phyloP scores from a whole-genome alignment of 2,888 invertebrate genomes.

The Eucera pruinosa region DNA sequence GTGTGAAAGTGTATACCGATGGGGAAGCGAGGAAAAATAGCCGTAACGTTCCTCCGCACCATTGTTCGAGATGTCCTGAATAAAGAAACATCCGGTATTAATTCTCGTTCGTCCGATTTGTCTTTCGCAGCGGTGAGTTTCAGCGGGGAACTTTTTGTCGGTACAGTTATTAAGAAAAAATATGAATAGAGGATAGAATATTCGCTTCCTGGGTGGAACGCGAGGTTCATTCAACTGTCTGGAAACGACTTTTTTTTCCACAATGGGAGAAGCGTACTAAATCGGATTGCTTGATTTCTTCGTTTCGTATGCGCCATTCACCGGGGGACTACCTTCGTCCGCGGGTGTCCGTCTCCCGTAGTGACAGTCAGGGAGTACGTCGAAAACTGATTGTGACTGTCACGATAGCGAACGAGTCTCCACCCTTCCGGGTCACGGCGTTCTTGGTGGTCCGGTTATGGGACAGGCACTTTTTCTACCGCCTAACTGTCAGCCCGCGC shows the following conservation, averaged over 20 bases:
- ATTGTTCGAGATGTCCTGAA: constrained; percentile 15
- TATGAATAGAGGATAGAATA: not conserved
- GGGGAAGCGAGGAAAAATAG: constrained; percentile 1
- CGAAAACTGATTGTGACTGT: constrained; percentile 74
- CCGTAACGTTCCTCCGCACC: not conserved
- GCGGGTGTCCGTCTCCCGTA: constrained; percentile 74
- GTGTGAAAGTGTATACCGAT: constrained; percentile 3
- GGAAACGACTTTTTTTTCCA: constrained; percentile 20
- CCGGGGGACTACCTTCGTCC: constrained; percentile 51
- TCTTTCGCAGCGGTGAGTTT: not conserved
- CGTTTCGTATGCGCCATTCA: constrained; percentile 52
- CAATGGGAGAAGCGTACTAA: constrained; percentile 36
- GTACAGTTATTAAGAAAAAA: no score
- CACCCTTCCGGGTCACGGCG: constrained; percentile 73
- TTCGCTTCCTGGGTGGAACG: not conserved
- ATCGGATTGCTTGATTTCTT: constrained; percentile 56
- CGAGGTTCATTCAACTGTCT: constrained; percentile 17
- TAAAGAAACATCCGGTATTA: not conserved
- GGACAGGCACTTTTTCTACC: constrained; percentile 55
- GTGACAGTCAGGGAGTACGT: constrained; percentile 68
- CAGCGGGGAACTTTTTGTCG: no score
- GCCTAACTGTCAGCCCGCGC: constrained; percentile 45
- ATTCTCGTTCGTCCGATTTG: not conserved
- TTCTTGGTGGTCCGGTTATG: constrained; percentile 73
- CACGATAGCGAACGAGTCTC: constrained; percentile 71